Evolutionary conservation across 2,797 vertebrate genomes (phyloP).

Genomic region (Podargus strigoides): DNA sequence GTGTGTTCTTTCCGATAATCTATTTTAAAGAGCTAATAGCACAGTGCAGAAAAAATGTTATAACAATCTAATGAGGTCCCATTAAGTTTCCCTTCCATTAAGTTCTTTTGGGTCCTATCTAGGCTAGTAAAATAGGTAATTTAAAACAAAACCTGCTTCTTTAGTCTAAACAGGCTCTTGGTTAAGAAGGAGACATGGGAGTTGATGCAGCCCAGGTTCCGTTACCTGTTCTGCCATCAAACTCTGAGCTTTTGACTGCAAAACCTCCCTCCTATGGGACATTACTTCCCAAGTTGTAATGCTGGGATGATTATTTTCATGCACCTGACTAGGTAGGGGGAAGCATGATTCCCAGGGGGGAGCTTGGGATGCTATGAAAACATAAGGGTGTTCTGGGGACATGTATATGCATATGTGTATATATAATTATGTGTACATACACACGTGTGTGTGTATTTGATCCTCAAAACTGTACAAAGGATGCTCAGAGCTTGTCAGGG

Average conservation of each 20-base stretch:
- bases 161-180: slow-evolving; percentile 27
- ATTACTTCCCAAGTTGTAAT: neutral
- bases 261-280: neutral
- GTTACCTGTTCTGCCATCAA: neutral
- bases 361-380: neutral
- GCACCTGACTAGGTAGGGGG: neutral
- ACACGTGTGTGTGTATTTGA: neutral
- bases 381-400: neutral
- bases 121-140: slow-evolving; percentile 40
- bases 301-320: neutral
- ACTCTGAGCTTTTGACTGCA: neutral
- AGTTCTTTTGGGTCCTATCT: slow-evolving; percentile 57
- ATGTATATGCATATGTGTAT: no score
- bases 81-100: slow-evolving; percentile 57
- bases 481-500: neutral
- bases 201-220: neutral
- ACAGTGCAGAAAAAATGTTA: slow-evolving; percentile 53
- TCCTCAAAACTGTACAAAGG: neutral
- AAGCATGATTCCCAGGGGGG: neutral
- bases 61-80: slow-evolving; percentile 56
- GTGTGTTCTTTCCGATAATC: slow-evolving; percentile 49
- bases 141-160: slow-evolving; percentile 43
- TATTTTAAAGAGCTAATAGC: slow-evolving; percentile 62
- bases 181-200: slow-evolving; percentile 21
- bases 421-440: neutral